These are phyloP conservation scores for Lepidocolaptes lacrymiger DNA, from an alignment of 2,797 vertebrate genomes.

Conservation along the genomic window DNA sequence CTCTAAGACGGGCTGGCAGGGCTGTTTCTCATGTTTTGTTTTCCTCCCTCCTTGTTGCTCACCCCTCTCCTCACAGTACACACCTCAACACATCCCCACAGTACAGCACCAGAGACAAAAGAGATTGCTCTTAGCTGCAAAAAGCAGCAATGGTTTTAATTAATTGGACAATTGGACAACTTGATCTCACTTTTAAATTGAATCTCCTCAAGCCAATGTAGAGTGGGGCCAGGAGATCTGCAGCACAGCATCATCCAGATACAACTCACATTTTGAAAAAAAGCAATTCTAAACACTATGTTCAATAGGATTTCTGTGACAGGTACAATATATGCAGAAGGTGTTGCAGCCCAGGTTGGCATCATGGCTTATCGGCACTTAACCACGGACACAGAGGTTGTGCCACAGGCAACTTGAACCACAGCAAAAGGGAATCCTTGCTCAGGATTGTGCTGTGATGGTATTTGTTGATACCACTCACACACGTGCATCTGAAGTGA, in stretches of 20 bases:
- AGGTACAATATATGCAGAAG: not conserved
- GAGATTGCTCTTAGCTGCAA: not conserved
- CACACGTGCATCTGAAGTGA: not conserved
- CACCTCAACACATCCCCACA: not conserved
- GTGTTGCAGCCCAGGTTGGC: not conserved
- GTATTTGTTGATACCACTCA: not conserved
- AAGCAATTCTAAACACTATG: fast-evolving
- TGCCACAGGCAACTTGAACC: not conserved
- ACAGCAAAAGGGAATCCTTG: fast-evolving
- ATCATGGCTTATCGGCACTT: fast-evolving
- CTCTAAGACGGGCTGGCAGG: fast-evolving
- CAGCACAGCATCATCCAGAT: not conserved
- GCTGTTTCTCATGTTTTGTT: not conserved
- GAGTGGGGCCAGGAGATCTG: not conserved
- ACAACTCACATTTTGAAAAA: not conserved
- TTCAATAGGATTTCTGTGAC: not conserved
- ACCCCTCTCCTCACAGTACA: not conserved
- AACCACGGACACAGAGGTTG: not conserved
- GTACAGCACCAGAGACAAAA: fast-evolving
- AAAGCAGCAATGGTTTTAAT: not conserved
- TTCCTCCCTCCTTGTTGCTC: fast-evolving
- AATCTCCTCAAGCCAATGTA: not conserved
- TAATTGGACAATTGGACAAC: not conserved
- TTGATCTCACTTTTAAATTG: not conserved
- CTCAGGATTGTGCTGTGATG: not conserved